A percentile compares a stretch with the other conserved stretches of the same genome.
phyloP scores from a whole-genome alignment of 2,888 invertebrate species.

The Aspidiotus rigidus region DNA sequence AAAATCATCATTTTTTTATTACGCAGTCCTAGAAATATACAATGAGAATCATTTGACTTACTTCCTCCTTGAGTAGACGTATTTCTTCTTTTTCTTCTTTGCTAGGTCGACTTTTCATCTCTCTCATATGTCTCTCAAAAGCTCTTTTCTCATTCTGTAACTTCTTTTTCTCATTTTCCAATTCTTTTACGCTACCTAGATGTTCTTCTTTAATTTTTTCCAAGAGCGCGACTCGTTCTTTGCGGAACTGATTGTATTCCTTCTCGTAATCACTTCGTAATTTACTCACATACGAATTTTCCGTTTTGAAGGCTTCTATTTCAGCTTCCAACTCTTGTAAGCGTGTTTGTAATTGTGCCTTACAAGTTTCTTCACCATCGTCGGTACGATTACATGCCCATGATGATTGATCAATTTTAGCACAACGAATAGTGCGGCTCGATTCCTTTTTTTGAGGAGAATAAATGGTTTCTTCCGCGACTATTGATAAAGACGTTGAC shows the following conservation, averaged over 20 bases:
- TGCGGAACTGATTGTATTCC: slow-evolving; percentile 49
- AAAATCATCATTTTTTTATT: not conserved
- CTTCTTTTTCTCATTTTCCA: slow-evolving; percentile 61
- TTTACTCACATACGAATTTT: slow-evolving; percentile 46
- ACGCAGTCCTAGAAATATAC: not conserved
- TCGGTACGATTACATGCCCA: not conserved
- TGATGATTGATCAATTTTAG: not conserved
- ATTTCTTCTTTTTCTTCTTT: slow-evolving; percentile 64
- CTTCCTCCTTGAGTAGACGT: slow-evolving; percentile 49
- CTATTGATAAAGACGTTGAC: slow-evolving; percentile 16
- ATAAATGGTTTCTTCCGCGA: slow-evolving; percentile 23
- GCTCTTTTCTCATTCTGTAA: slow-evolving; percentile 56
- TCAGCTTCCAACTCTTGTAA: slow-evolving; percentile 58
- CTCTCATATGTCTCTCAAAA: slow-evolving; percentile 58
- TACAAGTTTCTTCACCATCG: slow-evolving; percentile 1
- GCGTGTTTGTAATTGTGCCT: slow-evolving; percentile 41
- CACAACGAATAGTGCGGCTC: not conserved
- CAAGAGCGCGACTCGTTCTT: slow-evolving; percentile 49
- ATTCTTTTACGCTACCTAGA: slow-evolving; percentile 54
- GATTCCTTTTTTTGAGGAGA: slow-evolving; percentile 6
- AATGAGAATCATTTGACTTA: slow-evolving; percentile 7
- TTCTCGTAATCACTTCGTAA: slow-evolving; percentile 44
- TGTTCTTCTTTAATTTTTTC: slow-evolving; percentile 52
- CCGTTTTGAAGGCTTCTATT: slow-evolving; percentile 49
- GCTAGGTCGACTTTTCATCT: slow-evolving; percentile 55